Evolutionary conservation across 1,140 invertebrate genomes (phyloP), one percentile per base, ranked within the genome.

Genomic region (Harpegnathos saltator): DNA sequence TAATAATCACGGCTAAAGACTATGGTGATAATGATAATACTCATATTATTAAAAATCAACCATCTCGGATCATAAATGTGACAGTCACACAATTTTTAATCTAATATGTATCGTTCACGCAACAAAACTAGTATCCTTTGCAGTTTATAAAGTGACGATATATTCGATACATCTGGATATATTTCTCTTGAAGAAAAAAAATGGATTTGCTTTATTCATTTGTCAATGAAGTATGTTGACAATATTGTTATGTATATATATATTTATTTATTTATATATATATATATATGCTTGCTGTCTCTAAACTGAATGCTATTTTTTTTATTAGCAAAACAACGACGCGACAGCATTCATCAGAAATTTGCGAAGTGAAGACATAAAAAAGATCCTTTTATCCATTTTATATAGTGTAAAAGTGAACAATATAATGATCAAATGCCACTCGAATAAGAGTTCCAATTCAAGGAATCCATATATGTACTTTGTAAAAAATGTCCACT

Each of bases 21-120:
- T 44, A 38, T 72, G 44, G 81, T 75, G 66, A 78, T 86, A 72
- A 74, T 73, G 44, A 85, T 75, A 19, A 77, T 78, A 88, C 71
- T 85, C 48, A 54, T 61, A 85, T 58, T 85, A 66, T 83, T 88
- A 88, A 82, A 90, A 90, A 90, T 81, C 86, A 89, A 89, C 77
- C 90, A 90, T 78, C 90, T 90, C 89, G 74, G 85, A 91, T 91
- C 83, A 82, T 58, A 80, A 88, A 89, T 81, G 85, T 84, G 83
- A 90, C 88, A 83, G 52, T 85, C 63, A 88, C 81, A 88, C 85
- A 81, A 26, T 17, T 48, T 73, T 84, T 82, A 78, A 78, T 74
- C 48, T 85, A 82, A 38, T 80, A 89, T 38, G 71, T 83, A 71
- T 74, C 29, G 56, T 89, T 89, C 72, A 89, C 33, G 81, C 61